phyloP scores from a whole-genome alignment of 2,888 invertebrate species.

The Chrysotoxum bicinctum region DNA sequence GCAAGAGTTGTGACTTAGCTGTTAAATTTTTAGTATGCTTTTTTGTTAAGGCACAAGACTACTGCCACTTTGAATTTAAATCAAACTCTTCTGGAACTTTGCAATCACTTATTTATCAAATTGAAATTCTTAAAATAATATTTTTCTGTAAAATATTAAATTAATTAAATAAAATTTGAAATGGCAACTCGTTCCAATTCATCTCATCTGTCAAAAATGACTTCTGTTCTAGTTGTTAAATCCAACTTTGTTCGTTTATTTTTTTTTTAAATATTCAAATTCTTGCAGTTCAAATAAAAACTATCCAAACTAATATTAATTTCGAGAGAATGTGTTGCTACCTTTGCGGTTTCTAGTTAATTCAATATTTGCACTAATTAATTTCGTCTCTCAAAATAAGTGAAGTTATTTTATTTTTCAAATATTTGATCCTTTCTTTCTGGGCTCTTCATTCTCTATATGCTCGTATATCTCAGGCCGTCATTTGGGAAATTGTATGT shows the following conservation, averaged over 20 bases:
- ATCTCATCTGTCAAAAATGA: neutral
- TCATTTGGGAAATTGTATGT: neutral
- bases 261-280: neutral
- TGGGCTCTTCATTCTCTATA: neutral
- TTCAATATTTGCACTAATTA: conserved; percentile 67
- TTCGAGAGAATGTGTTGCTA: neutral
- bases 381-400: conserved; percentile 29
- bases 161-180: too few species aligned
- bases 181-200: too few species aligned
- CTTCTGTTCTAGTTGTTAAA: neutral
- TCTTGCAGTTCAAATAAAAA: neutral
- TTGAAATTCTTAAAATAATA: too few species aligned
- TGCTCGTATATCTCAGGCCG: neutral
- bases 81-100: too few species aligned
- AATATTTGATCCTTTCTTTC: conserved; percentile 59
- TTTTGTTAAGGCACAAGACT: too few species aligned
- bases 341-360: conserved; percentile 48
- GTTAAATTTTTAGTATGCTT: too few species aligned
- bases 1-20: too few species aligned
- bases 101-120: too few species aligned
- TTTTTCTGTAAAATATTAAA: too few species aligned
- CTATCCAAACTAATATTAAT: neutral
- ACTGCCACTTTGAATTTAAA: too few species aligned
- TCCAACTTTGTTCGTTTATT: neutral
- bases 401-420: conserved; percentile 36